Base-by-base conservation (phyloP, 2,797 vertebrate genomes). In the Characodon lateralis region DNA sequence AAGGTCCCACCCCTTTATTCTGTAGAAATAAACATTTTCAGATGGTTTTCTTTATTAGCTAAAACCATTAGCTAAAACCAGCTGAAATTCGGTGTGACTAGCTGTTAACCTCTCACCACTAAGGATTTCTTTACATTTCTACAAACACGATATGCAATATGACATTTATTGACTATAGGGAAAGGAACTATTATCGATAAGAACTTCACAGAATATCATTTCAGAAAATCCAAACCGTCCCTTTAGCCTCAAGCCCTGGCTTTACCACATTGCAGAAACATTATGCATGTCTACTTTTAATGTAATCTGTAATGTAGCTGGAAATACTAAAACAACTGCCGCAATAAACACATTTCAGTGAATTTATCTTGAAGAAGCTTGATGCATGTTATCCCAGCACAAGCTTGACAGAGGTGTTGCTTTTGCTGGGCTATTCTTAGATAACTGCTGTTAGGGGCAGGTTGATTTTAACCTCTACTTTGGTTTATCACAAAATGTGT, bases 401-500 rank as follows among this genome's bases (percentile, higher is more conserved):
- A 35, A 74, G 18, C 55, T 72, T 58, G 48, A 26, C 43, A 18
- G 22, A 28, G 58, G 22, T n/a, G 58, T 35, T 61, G 13, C 43
- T 61, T 69, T 51, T 78, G 4, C 35, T 73, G n/a, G 26, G n/a
- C 20, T 63, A 50, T 59, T 31, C 59, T 70, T 55, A 73, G 48
- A 46, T 16, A 31, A 20, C 9, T 50, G 7, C 50, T 76, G 46
- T 50, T 4, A 41, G 28, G 13, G 1, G 28, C 61, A 35, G 48
- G 48, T 73, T 50, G 18, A 24, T 43, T 1, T 7, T 58, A 70
- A 59, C 35, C 35, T 39, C 9, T 20, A 22, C 18, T 22, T 41
- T 41, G 63, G 35, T 66, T 66, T 41, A 41, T 22, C 63, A 66
- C 63, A 69, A 77, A 76, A 76, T 74, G 63, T 66, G 16, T 7